Evolutionary conservation across 1,140 invertebrate genomes (phyloP).

Genomic region (Lepidurus packardi): DNA sequence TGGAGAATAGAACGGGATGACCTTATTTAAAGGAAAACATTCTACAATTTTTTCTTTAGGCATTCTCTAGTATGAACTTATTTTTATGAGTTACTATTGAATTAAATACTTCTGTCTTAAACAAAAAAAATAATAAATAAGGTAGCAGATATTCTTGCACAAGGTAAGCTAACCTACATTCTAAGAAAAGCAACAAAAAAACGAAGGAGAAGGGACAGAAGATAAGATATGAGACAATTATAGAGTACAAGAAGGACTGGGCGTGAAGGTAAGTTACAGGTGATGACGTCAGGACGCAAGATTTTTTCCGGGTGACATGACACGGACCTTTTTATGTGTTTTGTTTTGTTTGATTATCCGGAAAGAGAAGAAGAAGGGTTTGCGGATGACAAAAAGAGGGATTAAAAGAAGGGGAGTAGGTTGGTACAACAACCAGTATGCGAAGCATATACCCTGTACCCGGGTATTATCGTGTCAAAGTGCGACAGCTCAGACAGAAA

Average conservation of each 20-base stretch:
- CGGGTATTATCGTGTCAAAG: constrained; percentile 19
- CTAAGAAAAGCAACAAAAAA: neutral
- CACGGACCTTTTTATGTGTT: neutral
- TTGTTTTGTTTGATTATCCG: neutral
- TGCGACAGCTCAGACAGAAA: constrained; percentile 18
- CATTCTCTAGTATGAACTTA: too few species aligned
- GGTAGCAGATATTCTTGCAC: neutral
- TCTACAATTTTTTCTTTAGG: too few species aligned
- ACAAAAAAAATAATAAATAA: neutral
- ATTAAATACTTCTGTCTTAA: too few species aligned
- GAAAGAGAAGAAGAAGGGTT: neutral
- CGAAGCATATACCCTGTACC: constrained; percentile 3
- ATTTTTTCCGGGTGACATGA: constrained; percentile 7
- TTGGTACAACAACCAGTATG: constrained; percentile 5
- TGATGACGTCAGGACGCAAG: constrained; percentile 13
- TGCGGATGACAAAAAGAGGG: neutral
- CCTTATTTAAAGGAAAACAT: too few species aligned
- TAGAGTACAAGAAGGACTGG: neutral
- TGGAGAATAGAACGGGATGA: too few species aligned
- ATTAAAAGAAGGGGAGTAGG: neutral
- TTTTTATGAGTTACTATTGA: too few species aligned
- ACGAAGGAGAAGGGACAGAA: neutral
- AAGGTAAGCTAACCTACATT: neutral
- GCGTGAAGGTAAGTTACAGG: constrained; percentile 8
- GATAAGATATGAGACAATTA: neutral